Conservation (phyloP, 1,140 invertebrate genomes). For the Drosophila mojavensis region DNA sequence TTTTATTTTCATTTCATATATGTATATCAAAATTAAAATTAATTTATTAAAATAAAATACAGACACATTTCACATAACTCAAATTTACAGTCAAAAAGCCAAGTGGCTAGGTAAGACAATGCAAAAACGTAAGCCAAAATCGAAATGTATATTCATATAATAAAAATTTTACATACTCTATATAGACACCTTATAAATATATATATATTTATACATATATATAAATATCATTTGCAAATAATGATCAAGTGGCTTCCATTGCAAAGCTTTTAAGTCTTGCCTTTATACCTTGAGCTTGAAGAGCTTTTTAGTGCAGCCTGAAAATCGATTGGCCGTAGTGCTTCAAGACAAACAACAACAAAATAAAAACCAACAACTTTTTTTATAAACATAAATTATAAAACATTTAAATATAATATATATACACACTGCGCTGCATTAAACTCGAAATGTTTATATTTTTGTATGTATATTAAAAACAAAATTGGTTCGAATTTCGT, state of each 20-base stretch:
- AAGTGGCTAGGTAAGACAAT: conserved; percentile 40
- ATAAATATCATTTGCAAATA: conserved; percentile 38
- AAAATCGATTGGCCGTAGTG: conserved; percentile 66
- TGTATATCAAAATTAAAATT: conserved; percentile 10
- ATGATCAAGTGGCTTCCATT: conserved; percentile 54
- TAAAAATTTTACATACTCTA: conserved; percentile 12
- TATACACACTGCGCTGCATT: conserved; percentile 55
- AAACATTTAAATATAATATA: conserved; percentile 43
- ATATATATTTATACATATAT: conserved; percentile 26
- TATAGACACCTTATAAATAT: conserved; percentile 16
- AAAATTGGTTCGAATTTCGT: conserved; percentile 82
- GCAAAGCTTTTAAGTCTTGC: conserved; percentile 69
- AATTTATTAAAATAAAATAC: conserved; percentile 3
- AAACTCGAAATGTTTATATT: conserved; percentile 64
- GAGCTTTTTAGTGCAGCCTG: conserved; percentile 66
- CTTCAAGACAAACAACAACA: conserved; percentile 40
- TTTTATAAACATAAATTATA: conserved; percentile 31
- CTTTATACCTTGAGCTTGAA: conserved; percentile 62
- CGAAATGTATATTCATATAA: conserved; percentile 14
- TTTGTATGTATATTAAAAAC: conserved; percentile 55
- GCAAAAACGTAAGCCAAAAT: conserved; percentile 42
- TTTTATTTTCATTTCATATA: conserved; percentile 2
- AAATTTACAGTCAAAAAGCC: conserved; percentile 39
- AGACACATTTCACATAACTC: conserved; percentile 28
- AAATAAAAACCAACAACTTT: conserved; percentile 5